Evolutionary conservation across 2,888 invertebrate genomes (phyloP).

Genomic region (Diarsia dahlii): DNA sequence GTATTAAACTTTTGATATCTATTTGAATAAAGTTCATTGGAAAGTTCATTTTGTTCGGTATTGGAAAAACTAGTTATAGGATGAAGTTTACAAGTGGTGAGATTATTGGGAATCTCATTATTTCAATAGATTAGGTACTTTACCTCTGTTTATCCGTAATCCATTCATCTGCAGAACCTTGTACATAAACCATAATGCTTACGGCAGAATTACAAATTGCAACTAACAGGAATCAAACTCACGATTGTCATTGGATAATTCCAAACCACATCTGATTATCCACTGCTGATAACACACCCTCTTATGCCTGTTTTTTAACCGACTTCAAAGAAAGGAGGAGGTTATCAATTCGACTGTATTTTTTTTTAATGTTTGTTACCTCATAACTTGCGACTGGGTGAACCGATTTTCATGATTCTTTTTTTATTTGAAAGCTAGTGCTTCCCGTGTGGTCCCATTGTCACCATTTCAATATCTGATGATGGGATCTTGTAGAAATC

Average conservation of each 20-base stretch:
- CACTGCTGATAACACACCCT: background rate
- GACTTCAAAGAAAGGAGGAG: no score
- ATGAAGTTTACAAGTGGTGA: background rate
- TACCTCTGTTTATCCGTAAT: background rate
- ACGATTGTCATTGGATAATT: background rate
- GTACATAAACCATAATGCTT: background rate
- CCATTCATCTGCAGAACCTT: background rate
- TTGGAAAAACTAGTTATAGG: conserved; percentile 15
- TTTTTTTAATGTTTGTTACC: no score
- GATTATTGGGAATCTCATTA: background rate
- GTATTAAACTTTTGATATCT: conserved; percentile 41
- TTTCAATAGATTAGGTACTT: background rate
- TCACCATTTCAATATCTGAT: no score
- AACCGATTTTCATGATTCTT: no score
- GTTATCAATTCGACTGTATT: no score
- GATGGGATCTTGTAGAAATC: no score
- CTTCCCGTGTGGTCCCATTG: no score
- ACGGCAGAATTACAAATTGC: background rate
- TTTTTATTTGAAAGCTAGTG: no score
- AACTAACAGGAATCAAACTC: background rate
- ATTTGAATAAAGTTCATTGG: conserved; percentile 37
- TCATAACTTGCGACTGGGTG: no score
- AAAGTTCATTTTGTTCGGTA: conserved; percentile 32
- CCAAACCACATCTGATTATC: background rate
- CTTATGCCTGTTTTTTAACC: background rate